Percentiles rank a stretch among this genome's conserved stretches.
These are phyloP conservation scores for Nomada fucata DNA, from an alignment of 2,888 invertebrate species.

Conservation along the genomic window DNA sequence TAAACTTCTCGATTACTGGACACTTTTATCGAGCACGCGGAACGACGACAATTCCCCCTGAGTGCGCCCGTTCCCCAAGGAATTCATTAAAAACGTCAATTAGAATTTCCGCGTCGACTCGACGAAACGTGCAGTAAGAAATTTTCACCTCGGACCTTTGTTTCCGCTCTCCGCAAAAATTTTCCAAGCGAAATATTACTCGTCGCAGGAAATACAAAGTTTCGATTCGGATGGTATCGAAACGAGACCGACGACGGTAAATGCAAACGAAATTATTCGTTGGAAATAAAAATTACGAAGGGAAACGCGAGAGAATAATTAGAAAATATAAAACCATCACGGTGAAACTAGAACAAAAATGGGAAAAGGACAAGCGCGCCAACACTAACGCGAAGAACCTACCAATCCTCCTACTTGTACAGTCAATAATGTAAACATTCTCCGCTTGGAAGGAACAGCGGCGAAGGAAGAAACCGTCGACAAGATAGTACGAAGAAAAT, in stretches of 20 bases:
- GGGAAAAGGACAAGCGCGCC: neutral
- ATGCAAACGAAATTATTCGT: too few species aligned
- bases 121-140: constrained; percentile 47
- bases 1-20: constrained; percentile 47
- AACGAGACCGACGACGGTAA: too few species aligned
- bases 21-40: constrained; percentile 40
- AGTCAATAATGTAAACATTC: constrained; percentile 26
- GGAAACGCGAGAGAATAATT: neutral
- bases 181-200: neutral
- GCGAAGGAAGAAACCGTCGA: too few species aligned
- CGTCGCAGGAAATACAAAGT: neutral
- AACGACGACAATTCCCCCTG: constrained; percentile 45
- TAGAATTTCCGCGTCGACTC: constrained; percentile 48
- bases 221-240: neutral
- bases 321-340: neutral
- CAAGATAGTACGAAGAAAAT: constrained; percentile 15
- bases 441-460: neutral
- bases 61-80: neutral
- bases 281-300: neutral
- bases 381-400: neutral
- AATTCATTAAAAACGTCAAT: constrained; percentile 57
- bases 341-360: neutral
- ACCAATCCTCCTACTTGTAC: constrained; percentile 18
- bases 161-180: too few species aligned
- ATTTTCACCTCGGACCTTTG: neutral